These are phyloP conservation scores for Carduelis carduelis DNA, from an alignment of 2,797 vertebrate species.

Conservation along the genomic window DNA sequence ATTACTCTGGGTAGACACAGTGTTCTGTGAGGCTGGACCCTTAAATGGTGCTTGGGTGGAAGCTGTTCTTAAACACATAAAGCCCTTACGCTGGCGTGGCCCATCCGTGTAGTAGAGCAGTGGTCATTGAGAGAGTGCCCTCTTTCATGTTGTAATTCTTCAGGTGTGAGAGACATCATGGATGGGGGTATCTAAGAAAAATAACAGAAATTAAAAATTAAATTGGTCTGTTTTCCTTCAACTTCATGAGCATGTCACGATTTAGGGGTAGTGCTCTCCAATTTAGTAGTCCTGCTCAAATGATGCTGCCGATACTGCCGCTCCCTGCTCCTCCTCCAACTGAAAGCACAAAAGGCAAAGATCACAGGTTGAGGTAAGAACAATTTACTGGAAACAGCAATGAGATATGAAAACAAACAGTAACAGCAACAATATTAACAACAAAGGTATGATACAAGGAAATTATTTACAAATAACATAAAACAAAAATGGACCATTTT, in stretches of 20 bases:
- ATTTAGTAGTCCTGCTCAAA: fast-evolving
- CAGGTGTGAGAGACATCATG: not conserved
- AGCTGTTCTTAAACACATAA: not conserved
- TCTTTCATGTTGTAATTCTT: not conserved
- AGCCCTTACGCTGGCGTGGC: not conserved
- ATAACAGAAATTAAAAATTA: not conserved
- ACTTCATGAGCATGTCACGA: not conserved
- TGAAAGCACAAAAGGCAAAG: not conserved
- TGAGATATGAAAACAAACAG: not conserved
- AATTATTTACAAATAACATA: fast-evolving
- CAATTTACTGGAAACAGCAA: not conserved
- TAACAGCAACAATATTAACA: not conserved
- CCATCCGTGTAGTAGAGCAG: fast-evolving
- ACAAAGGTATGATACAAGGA: not conserved
- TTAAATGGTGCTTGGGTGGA: not conserved
- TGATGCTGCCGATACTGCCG: fast-evolving
- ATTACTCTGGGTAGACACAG: not conserved
- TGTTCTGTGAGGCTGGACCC: not conserved
- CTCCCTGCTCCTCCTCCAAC: fast-evolving
- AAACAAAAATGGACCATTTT: not conserved
- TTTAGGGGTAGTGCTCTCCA: not conserved
- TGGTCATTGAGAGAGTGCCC: not conserved
- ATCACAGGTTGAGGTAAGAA: not conserved
- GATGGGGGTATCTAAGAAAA: not conserved
- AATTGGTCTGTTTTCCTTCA: not conserved